These are phyloP conservation scores for Brachypteracias leptosomus DNA, from an alignment of 2,113 vertebrate genomes.

Conservation along the genomic window DNA sequence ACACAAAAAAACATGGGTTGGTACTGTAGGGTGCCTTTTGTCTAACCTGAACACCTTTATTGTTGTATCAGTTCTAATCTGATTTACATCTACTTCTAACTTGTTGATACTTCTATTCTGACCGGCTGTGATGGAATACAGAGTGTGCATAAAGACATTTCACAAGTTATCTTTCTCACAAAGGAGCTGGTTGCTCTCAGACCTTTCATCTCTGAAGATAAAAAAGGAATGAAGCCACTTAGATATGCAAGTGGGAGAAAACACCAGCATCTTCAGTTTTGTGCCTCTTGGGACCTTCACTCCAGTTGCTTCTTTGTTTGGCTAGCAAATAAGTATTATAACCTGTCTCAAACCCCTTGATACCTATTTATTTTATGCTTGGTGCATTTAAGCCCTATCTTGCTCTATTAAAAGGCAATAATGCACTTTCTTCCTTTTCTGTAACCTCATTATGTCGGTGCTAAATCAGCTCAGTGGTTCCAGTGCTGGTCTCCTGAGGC, in stretches of 20 bases:
- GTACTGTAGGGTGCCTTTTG: neutral
- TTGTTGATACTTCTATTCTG: neutral
- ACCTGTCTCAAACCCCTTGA: neutral
- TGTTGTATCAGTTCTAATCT: neutral
- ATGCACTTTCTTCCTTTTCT: neutral
- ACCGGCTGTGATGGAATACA: neutral
- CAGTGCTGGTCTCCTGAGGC: neutral
- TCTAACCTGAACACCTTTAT: neutral
- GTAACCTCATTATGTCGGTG: neutral
- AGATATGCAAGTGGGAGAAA: neutral
- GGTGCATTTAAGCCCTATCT: neutral
- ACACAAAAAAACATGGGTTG: neutral
- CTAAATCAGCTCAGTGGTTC: neutral
- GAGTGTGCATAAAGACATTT: neutral
- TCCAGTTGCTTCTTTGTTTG: neutral
- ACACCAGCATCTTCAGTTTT: neutral
- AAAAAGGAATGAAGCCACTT: neutral
- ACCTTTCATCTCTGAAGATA: neutral
- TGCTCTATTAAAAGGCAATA: conserved; percentile 31
- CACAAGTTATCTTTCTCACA: neutral
- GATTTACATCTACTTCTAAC: neutral
- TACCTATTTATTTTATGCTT: neutral
- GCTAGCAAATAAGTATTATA: neutral
- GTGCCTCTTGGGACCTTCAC: neutral
- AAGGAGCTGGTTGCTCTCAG: neutral